Evolutionary conservation across 2,113 vertebrate genomes (phyloP).

Genomic region (Sterna hirundo): DNA sequence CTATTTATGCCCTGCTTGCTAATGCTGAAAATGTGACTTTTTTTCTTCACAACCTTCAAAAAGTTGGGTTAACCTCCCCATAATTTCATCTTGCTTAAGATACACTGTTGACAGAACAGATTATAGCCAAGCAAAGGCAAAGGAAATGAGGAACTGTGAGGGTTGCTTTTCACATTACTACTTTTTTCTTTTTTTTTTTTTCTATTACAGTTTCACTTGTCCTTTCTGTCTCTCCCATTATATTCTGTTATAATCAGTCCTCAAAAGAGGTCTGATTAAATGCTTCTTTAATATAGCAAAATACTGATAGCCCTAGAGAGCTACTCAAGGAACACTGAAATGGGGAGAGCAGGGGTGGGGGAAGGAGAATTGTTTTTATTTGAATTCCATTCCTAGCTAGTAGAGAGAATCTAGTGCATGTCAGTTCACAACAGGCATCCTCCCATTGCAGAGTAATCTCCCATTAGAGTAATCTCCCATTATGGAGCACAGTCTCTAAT

Average conservation of each 20-base stretch:
- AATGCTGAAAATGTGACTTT: background rate
- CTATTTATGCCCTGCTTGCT: background rate
- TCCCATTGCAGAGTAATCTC: background rate
- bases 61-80: background rate
- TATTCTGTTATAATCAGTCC: background rate
- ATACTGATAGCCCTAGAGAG: background rate
- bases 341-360: rapidly evolving
- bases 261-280: background rate
- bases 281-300: background rate
- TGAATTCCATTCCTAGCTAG: background rate
- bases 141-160: background rate
- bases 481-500: background rate
- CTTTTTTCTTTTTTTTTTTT: background rate
- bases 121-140: background rate
- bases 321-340: background rate
- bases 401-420: background rate
- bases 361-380: background rate
- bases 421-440: background rate
- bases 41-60: background rate
- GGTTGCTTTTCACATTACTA: background rate
- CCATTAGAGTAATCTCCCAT: background rate
- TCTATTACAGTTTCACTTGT: background rate
- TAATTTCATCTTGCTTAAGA: background rate
- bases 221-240: background rate
- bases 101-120: background rate